Base-by-base conservation (phyloP, 2,888 invertebrate species). In the Mamestra brassicae region DNA sequence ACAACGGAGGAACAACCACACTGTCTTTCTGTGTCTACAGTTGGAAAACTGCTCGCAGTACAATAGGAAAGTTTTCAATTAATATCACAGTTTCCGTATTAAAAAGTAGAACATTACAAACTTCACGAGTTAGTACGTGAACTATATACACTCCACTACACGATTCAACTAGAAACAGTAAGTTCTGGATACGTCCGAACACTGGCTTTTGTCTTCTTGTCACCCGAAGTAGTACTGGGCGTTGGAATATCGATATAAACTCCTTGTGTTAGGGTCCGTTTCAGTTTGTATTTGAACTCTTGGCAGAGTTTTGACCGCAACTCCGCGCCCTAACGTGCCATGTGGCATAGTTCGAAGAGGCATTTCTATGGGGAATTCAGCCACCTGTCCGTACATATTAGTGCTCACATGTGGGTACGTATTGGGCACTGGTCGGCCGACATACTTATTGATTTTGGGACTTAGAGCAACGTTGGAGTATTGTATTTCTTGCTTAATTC, bases 181-280 rank as follows among this genome's bases (percentile, higher is more conserved):
- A 91, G 97, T 97, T 92, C 97, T 96, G 83, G 97, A 95, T 86
- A 95, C 95, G 86, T 96, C 96, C 88, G 96, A 92, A 90, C 96
- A 95, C 90, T 97, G 95, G 89, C 93, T 94, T 90, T 94, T 95
- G 84, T 97, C 97, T 92, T 97, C 96, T 90, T 97, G 98, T 98
- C 98, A 98, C 97, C 98, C 98, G 91, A 98, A 98, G 92, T 98
- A 98, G 92, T 97, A 98, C 89, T 97, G 97, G 65, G 97, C 97
- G 90, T 97, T 97, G 83, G 97, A 97, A 92, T 97, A 97, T 90
- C 97, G 95, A 94, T 97, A 97, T 88, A 97, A 94, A 94, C 97
- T 97, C 90, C 98, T 95, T 0, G 97, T 97, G 90, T 94, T 96
- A 88, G 96, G 96, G 90, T 96, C 97, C 68, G 94, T 94, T 91